Base-by-base conservation (phyloP, 1,140 invertebrate species). In the Eriocheir sinensis region DNA sequence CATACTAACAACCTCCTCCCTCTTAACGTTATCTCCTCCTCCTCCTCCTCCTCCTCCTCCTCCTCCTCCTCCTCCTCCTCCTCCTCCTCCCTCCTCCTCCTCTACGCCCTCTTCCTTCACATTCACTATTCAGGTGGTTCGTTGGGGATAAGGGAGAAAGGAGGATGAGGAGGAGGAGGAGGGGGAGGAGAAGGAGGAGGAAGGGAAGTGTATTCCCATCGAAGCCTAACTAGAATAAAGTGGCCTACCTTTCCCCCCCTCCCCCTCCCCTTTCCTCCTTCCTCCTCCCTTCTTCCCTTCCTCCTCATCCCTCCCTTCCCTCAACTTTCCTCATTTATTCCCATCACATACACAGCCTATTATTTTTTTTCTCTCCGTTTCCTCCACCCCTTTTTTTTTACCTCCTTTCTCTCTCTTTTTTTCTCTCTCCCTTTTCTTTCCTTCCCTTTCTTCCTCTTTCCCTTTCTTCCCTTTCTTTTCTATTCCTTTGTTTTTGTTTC, bases 41-140 rank as follows among this genome's bases (percentile, higher is more conserved):
- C n/a, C n/a, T 60, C 53, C 53, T 60, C 53, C 53, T 60, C 53
- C 53, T 60, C 53, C 53, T 60, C 53, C 17, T 60, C 53, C 53
- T 60, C 53, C 53, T 60, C 53, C 53, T 60, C 53, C 53, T 60
- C 53, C 53, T 60, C 53, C 53, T 60, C 53, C 53, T 60, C 53
- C 53, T 60, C 53, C 53, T 60, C 53, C 53, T 60, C 53, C 53
- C 53, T 60, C 53, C 53, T 60, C 53, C 53, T 60, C 53, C 53
- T 60, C 53, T 27, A 21, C 4, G 3, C 53, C 53, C 53, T 60
- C 53, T 21, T 60, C 53, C 53, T 60, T 60, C 53, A 60, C 17
- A 60, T 60, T 60, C 9, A 60, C 9, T 27, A 60, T 60, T 60
- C 53, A 60, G 53, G 53, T 60, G 9, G 53, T 60, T 21, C 53